These are phyloP conservation scores for Tachina grossa DNA, from an alignment of 2,888 invertebrate species.

Conservation along the genomic window DNA sequence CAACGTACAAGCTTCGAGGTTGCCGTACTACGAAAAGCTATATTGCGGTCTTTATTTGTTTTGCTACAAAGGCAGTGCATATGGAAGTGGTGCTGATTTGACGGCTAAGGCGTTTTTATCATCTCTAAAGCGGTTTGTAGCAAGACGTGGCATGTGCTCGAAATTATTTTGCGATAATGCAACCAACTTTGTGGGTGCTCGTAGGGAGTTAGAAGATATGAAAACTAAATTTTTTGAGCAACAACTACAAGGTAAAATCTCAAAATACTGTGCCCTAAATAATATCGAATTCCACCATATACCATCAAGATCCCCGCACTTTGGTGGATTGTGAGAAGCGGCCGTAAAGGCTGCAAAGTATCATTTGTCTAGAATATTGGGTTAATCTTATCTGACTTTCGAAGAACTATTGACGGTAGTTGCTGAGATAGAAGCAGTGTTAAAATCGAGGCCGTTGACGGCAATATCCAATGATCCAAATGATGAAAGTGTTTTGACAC, in stretches of 20 bases:
- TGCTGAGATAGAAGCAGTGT: conserved; percentile 46
- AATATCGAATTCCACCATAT: conserved; percentile 62
- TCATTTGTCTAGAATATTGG: conserved; percentile 16
- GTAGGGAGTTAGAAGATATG: conserved; percentile 47
- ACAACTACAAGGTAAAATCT: conserved; percentile 34
- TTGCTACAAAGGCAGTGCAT: conserved; percentile 45
- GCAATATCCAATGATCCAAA: conserved; percentile 66
- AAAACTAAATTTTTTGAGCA: conserved; percentile 44
- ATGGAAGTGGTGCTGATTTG: conserved; percentile 68
- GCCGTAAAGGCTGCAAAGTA: conserved; percentile 67
- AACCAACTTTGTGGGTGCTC: conserved; percentile 68
- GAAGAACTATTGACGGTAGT: conserved; percentile 63
- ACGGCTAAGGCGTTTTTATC: conserved; percentile 66
- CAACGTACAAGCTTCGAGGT: conserved; percentile 32
- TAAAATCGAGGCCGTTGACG: conserved; percentile 71
- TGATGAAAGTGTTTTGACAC: conserved; percentile 64
- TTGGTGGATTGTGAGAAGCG: conserved; percentile 66
- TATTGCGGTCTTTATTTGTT: conserved; percentile 53
- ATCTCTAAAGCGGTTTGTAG: conserved; percentile 65
- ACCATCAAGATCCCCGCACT: conserved; percentile 63
- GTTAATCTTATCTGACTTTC: conserved; percentile 47
- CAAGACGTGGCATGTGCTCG: conserved; percentile 56
- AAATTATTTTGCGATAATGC: conserved; percentile 68
- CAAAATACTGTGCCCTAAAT: conserved; percentile 52
- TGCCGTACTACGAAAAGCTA: conserved; percentile 46